Evolutionary conservation across 2,888 invertebrate species (phyloP).

Genomic region (Epicampocera succincta): DNA sequence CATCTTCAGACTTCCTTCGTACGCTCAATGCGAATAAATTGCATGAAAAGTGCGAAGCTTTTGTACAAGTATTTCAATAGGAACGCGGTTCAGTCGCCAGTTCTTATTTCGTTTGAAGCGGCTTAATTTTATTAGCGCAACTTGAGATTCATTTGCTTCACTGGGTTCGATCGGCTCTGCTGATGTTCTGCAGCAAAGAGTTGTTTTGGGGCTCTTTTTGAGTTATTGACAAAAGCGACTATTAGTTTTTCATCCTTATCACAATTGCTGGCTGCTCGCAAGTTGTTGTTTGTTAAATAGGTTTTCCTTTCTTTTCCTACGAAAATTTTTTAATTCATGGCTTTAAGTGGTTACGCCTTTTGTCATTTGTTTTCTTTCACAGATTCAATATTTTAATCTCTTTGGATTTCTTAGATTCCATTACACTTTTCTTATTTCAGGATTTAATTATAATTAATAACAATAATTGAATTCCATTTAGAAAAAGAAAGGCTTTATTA

Average conservation of each 20-base stretch:
- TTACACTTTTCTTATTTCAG: conserved; percentile 4
- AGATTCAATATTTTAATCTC: conserved; percentile 23
- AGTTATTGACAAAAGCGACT: conserved; percentile 38
- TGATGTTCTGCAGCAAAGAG: not conserved
- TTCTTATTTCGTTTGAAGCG: conserved; percentile 33
- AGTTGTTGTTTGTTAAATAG: conserved; percentile 48
- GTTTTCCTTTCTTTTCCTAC: conserved; percentile 41
- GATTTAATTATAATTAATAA: conserved; percentile 47
- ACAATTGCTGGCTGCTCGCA: conserved; percentile 33
- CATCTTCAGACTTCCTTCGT: not conserved
- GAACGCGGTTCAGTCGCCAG: conserved; percentile 15
- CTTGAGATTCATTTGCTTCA: conserved; percentile 37
- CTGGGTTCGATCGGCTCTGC: conserved; percentile 7
- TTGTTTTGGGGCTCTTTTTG: conserved; percentile 6
- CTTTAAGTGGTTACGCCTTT: conserved; percentile 72
- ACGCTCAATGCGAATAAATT: not conserved
- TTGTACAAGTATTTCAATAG: conserved; percentile 40
- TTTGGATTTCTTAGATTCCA: conserved; percentile 22
- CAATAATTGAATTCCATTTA: conserved; percentile 38
- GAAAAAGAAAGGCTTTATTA: conserved; percentile 18
- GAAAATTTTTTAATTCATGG: conserved; percentile 46
- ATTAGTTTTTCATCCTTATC: conserved; percentile 27
- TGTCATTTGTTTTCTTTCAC: conserved; percentile 68
- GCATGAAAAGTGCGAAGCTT: conserved; percentile 61
- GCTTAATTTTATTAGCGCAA: conserved; percentile 66